Evolutionary conservation across 30 jellyfish, hydroid and myxozoan species (phyloP).

Genomic region (Cassiopea andromeda): DNA sequence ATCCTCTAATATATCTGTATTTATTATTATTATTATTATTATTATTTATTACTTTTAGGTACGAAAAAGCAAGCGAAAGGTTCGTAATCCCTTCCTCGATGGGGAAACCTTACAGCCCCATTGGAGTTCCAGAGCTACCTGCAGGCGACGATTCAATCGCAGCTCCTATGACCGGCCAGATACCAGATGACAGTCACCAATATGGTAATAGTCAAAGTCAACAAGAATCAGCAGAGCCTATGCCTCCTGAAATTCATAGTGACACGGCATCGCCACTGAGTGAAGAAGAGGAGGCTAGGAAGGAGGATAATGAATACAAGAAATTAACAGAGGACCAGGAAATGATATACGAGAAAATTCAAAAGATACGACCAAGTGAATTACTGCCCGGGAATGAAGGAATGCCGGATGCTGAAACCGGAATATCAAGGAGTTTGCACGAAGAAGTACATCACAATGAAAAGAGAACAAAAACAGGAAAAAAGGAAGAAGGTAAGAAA

Average conservation of each 20-base stretch:
- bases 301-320: slow-evolving; percentile 90
- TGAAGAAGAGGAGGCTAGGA: slow-evolving; percentile 93
- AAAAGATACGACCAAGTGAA: slow-evolving; percentile 73
- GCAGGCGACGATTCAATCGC: slow-evolving; percentile 73
- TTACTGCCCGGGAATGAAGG: slow-evolving; percentile 66
- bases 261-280: slow-evolving; percentile 75
- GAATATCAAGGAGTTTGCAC: slow-evolving; percentile 18
- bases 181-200: slow-evolving; percentile 50
- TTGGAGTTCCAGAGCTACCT: slow-evolving; percentile 60
- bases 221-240: slow-evolving; percentile 18
- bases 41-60: background rate
- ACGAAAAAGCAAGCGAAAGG: slow-evolving; percentile 46
- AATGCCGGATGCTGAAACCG: slow-evolving; percentile 26
- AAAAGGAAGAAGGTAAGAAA: background rate
- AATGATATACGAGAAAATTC: slow-evolving; percentile 70
- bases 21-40: background rate
- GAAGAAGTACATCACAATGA: slow-evolving; percentile 35
- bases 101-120: slow-evolving; percentile 62
- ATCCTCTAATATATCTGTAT: background rate
- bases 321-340: slow-evolving; percentile 74
- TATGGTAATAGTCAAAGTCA: slow-evolving; percentile 27
- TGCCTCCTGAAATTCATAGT: slow-evolving; percentile 85
- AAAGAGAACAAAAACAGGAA: slow-evolving; percentile 54
- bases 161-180: slow-evolving; percentile 46
- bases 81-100: slow-evolving; percentile 41